phyloP scores from a whole-genome alignment of 2,797 vertebrate species.

The Myotis daubentonii region DNA sequence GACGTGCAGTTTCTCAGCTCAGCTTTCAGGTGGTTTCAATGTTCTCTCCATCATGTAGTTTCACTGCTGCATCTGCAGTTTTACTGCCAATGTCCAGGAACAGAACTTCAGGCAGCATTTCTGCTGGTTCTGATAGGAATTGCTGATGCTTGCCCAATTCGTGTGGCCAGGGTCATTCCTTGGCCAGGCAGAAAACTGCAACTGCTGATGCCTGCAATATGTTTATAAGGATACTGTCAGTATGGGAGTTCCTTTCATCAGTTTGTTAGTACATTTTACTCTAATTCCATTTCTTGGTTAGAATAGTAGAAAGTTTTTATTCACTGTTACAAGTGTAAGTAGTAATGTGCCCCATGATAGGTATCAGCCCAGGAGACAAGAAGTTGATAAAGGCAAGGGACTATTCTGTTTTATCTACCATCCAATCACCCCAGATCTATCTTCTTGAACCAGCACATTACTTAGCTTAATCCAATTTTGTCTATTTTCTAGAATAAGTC shows the following conservation, averaged over 20 bases:
- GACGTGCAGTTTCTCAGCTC: neutral
- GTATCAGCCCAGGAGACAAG: neutral
- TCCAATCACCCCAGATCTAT: neutral
- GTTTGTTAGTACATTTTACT: neutral
- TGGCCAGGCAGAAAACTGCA: neutral
- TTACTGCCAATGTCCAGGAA: neutral
- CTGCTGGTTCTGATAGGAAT: neutral
- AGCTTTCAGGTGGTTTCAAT: neutral
- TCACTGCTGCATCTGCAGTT: neutral
- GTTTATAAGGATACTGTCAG: neutral
- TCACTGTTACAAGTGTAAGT: neutral
- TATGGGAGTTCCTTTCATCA: neutral
- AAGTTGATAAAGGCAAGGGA: neutral
- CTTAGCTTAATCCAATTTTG: neutral
- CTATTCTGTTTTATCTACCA: neutral
- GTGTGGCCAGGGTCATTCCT: neutral
- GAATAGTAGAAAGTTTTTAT: neutral
- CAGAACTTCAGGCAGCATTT: neutral
- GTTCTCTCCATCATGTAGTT: neutral
- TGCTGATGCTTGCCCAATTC: neutral
- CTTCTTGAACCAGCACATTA: neutral
- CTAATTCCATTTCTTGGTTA: neutral
- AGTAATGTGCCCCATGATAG: no score
- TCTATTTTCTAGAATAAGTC: neutral
- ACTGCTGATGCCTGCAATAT: neutral